Base-by-base conservation (phyloP, 2,113 vertebrate genomes). In the Psittacula cyanocephala region DNA sequence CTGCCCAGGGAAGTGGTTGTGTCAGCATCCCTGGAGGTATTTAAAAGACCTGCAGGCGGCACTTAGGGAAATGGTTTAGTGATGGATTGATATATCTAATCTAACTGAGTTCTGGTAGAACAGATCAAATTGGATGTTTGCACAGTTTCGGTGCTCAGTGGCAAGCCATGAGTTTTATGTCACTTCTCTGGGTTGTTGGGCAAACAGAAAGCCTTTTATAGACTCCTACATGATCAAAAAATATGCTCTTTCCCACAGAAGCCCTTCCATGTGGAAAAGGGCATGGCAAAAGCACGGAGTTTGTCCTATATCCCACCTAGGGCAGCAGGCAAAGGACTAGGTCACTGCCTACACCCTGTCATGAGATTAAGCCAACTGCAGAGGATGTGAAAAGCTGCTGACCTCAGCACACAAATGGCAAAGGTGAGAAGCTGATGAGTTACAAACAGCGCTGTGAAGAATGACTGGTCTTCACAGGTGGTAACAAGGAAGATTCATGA, bases 61-160 rank as follows among this genome's bases (percentile, higher is more conserved):
- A 10, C 53, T 39, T 27, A 17, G 43, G 64, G 22, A 57, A 33
- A 57, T 9, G 31, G 52, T 33, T 44, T 44, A 44, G 31, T 57
- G 23, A 43, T 44, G 24, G 65, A 82, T 82, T 65, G 47, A 88
- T 75, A 31, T 11, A 88, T 52, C 63, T 62, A 49, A 25, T 63
- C 75, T 60, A 62, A 52, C 25, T 2, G 10, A 85, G 53, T 63
- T 82, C 27, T 46, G 15, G 27, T 31, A 84, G 76, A 88, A 80
- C 63, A 88, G 75, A 94, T 72, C 68, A 85, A 92, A 94, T 12
- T 62, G 33, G 91, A 88, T 74, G 53, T 63, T 91, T 77, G 82
- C 60, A 77, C 39, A 49, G 67, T 53, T 86, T 90, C 89, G 81
- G 49, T 43, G 41, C 92, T 90, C 74, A 75, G 64, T 55, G 71